Evolutionary conservation across 2,113 vertebrate species (phyloP), one percentile per base, ranked within the genome.

Genomic region (Silurus asotus): DNA sequence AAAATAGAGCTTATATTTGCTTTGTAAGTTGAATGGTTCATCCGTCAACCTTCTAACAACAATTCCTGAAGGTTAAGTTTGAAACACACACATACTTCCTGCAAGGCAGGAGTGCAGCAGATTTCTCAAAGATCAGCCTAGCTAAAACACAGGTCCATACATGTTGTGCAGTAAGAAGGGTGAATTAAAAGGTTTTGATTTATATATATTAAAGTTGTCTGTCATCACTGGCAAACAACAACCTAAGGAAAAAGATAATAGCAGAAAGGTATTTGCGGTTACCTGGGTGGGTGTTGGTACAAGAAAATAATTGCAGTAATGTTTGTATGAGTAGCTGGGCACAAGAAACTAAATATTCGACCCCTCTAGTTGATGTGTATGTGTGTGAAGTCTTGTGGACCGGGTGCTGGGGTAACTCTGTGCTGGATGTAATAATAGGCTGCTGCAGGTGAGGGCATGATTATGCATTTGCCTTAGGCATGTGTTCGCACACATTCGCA

Each of bases 401-500:
- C 51, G 51, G 77, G 65, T 88, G 91, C 88, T 0, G 90, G 93
- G 95, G 89, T 92, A 93, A 92, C 94, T 89, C 87, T 86, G 76
- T 94, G 92, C 94, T 90, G 88, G 86, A 83, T 76, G 81, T 95
- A 94, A 94, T 93, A 94, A 95, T 95, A 91, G 93, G 93, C 92
- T 94, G 67, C 87, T 72, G 93, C 96, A 94, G 96, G 96, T 96
- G 91, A 89, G 85, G 94, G 93, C 95, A 93, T 62, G 94, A 92
- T 83, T 91, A 89, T 89, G 74, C 67, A 23, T 76, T 58, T 59
- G 91, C 90, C 88, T 85, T 89, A 93, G 94, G 92, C 92, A 93
- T 94, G 93, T 62, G 89, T 91, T 88, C 64, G 83, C 84, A 70
- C 89, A 91, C 78, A 79, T 56, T 89, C 88, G 69, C 83, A 86